Evolutionary conservation across 2,113 vertebrate genomes (phyloP).

Genomic region (Okapia johnstoni): DNA sequence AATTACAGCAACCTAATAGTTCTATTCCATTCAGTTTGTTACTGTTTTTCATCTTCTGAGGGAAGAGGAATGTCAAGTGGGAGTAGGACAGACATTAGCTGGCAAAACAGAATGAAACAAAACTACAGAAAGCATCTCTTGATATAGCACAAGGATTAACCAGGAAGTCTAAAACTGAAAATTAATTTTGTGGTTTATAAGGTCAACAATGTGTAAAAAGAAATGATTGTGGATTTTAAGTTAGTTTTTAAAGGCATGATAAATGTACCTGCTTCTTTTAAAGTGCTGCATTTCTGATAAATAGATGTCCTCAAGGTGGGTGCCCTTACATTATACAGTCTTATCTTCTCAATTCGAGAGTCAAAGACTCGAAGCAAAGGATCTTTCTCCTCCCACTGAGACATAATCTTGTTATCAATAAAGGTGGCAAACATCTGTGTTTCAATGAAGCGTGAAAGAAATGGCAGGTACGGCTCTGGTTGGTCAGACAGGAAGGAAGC

Average conservation of each 20-base stretch:
- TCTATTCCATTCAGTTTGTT: neutral
- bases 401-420: slow-evolving; percentile 96
- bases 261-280: slow-evolving; percentile 92
- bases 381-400: slow-evolving; percentile 96
- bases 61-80: neutral
- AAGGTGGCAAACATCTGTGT: slow-evolving; percentile 99
- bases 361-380: slow-evolving; percentile 94
- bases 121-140: neutral
- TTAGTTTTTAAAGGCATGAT: neutral
- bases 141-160: neutral
- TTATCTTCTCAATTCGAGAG: slow-evolving; percentile 91
- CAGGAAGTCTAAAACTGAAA: neutral
- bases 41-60: neutral
- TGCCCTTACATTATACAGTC: slow-evolving; percentile 87
- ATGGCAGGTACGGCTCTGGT: slow-evolving; percentile 90
- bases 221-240: neutral
- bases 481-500: slow-evolving; percentile 97
- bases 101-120: neutral
- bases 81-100: neutral
- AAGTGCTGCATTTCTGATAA: slow-evolving; percentile 90
- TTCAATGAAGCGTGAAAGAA: slow-evolving; percentile 97
- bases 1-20: neutral
- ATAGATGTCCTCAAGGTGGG: slow-evolving; percentile 85
- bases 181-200: neutral
- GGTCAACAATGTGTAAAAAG: neutral